Base-by-base conservation (phyloP, 2,888 invertebrate genomes). In the Cheilosia vernalis region DNA sequence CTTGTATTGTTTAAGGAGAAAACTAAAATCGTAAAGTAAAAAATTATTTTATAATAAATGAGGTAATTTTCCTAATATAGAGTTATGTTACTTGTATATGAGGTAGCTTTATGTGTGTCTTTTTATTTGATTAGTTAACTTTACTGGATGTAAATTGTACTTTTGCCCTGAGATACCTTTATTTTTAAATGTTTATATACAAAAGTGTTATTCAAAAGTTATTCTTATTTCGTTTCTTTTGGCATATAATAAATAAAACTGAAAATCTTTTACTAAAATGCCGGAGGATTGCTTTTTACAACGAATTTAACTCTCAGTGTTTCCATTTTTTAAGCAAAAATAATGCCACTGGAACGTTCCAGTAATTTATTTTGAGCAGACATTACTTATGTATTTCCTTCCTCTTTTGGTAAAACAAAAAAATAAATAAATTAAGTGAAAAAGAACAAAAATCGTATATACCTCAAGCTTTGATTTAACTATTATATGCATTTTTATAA, bases 131-230 rank as follows among this genome's bases (percentile, higher is more conserved):
- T 66, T 74, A 56, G 70, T 84, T 77, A 67, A 58, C 55, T 76
- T 84, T 84, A 82, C 64, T 79, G 83, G 63, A 88, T 90, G 88
- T 89, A 90, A 90, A 90, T 92, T 91, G 92, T 91, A 91, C 91
- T 91, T 92, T 91, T 90, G 91, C 91, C 92, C 92, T 92, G 92
- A 91, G 92, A 91, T 90, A 90, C 89, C 89, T 88, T 89, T 72
- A 74, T 80, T 88, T 72, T 42, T 58, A 72, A 53, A 44, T 80
- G 33, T 81, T 19, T 86, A 86, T 81, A 51, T 86, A 81, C 85
- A 81, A 13, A 66, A 53, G 64, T 27, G 51, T 61, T 70, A 42
- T 13, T 37, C 42, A 66, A 66, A 19, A 69, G 40, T 73, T 74
- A 27, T 67, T 53, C 33, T 64, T 69, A 70, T 60, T 24, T 63